Percentiles rank a stretch among this genome's conserved stretches.
Evolutionary conservation across 2,888 invertebrate species (phyloP).

Genomic region (Philhelius pedissequus): DNA sequence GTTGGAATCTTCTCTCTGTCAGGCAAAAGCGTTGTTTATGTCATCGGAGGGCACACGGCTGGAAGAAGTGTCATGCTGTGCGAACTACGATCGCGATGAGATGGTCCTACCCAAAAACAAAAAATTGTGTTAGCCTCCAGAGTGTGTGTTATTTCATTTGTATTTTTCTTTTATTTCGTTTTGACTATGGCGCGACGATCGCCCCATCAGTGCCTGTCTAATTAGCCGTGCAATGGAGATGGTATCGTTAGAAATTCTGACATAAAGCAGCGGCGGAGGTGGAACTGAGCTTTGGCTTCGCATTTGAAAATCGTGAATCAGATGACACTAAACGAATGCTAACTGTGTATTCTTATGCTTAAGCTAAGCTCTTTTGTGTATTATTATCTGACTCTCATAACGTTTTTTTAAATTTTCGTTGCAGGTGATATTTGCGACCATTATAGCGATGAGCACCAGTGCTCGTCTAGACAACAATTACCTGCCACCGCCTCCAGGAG

Average conservation of each 20-base stretch:
- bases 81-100: background rate
- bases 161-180: background rate
- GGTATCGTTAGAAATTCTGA: slow-evolving; percentile 42
- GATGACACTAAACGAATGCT: slow-evolving; percentile 50
- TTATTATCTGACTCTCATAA: slow-evolving; percentile 28
- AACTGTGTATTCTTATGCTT: slow-evolving; percentile 16
- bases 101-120: slow-evolving; percentile 53
- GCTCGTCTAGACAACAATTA: slow-evolving; percentile 82
- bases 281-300: background rate
- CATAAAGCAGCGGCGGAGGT: slow-evolving; percentile 21
- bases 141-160: slow-evolving; percentile 29
- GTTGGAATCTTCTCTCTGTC: slow-evolving; percentile 10
- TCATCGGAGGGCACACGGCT: slow-evolving; percentile 46
- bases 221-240: slow-evolving; percentile 64
- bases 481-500: slow-evolving; percentile 81
- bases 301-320: slow-evolving; percentile 59
- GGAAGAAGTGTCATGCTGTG: slow-evolving; percentile 55
- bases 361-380: background rate
- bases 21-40: slow-evolving; percentile 2
- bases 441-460: slow-evolving; percentile 79
- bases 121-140: background rate
- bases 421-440: slow-evolving; percentile 79
- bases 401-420: slow-evolving; percentile 69
- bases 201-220: slow-evolving; percentile 61
- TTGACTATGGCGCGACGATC: background rate